phyloP scores from a whole-genome alignment of 64 coral and sea anemone genomes.

The Montipora sp. region DNA sequence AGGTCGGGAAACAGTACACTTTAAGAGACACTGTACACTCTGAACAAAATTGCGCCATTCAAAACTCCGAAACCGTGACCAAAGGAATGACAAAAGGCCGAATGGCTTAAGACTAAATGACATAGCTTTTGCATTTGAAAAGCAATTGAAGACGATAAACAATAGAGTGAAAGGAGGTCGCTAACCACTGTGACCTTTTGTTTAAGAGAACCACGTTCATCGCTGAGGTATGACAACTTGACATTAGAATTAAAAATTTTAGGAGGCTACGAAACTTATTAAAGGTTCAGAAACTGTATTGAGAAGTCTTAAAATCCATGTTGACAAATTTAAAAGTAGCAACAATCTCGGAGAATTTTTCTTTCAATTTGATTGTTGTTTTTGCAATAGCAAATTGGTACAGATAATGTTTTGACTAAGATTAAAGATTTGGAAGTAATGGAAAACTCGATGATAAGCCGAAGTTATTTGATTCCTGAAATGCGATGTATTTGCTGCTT shows the following conservation, averaged over 20 bases:
- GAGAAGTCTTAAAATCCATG: background rate
- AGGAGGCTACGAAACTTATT: background rate
- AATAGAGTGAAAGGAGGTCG: conserved; percentile 12
- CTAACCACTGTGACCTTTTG: background rate
- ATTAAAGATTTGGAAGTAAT: background rate
- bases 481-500: background rate
- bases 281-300: background rate
- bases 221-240: background rate
- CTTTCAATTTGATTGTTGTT: background rate
- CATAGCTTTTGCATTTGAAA: conserved; percentile 44
- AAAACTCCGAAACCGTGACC: conserved; percentile 12
- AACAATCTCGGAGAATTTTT: background rate
- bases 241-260: background rate
- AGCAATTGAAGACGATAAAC: conserved; percentile 21
- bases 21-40: background rate
- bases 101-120: conserved; percentile 1
- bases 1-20: background rate
- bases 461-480: background rate
- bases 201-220: conserved; percentile 1
- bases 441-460: background rate
- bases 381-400: background rate
- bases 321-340: too few species aligned
- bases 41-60: conserved; percentile 16
- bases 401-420: background rate
- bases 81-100: background rate